These are phyloP conservation scores for Aspidapion aeneum DNA, from an alignment of 2,888 invertebrate genomes.

Conservation along the genomic window DNA sequence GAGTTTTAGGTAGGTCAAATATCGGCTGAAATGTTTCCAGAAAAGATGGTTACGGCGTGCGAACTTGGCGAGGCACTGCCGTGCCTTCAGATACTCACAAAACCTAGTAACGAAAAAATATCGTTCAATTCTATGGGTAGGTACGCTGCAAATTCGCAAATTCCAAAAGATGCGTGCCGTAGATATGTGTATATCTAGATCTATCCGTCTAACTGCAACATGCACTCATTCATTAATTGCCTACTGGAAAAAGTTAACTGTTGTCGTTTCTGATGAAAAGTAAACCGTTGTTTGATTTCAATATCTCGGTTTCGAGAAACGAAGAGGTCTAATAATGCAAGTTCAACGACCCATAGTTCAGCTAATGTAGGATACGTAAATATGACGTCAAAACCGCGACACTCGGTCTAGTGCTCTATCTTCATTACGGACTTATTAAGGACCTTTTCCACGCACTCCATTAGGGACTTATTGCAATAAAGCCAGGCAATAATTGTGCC, in stretches of 20 bases:
- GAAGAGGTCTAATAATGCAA: not conserved
- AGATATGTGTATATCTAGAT: not conserved
- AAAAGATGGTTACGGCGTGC: too few relatives aligned
- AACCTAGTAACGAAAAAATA: too few relatives aligned
- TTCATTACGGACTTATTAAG: too few relatives aligned
- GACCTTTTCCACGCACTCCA: too few relatives aligned
- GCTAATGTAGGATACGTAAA: not conserved
- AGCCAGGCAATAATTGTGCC: too few relatives aligned
- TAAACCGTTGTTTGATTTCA: conserved; percentile 1
- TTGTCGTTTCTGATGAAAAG: not conserved
- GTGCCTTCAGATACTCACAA: too few relatives aligned
- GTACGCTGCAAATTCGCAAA: too few relatives aligned
- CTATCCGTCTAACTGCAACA: not conserved
- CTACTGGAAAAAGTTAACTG: not conserved
- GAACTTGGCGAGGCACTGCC: too few relatives aligned
- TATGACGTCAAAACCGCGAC: not conserved
- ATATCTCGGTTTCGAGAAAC: conserved; percentile 3
- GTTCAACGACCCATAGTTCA: not conserved
- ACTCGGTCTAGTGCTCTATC: not conserved
- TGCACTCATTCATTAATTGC: not conserved
- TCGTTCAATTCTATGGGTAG: too few relatives aligned
- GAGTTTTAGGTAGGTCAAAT: too few relatives aligned
- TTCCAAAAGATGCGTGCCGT: not conserved
- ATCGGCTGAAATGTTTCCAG: too few relatives aligned
- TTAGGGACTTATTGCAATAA: too few relatives aligned